Conservation (phyloP, 2,113 vertebrate species). For the Boulengerochromis microlepis region DNA sequence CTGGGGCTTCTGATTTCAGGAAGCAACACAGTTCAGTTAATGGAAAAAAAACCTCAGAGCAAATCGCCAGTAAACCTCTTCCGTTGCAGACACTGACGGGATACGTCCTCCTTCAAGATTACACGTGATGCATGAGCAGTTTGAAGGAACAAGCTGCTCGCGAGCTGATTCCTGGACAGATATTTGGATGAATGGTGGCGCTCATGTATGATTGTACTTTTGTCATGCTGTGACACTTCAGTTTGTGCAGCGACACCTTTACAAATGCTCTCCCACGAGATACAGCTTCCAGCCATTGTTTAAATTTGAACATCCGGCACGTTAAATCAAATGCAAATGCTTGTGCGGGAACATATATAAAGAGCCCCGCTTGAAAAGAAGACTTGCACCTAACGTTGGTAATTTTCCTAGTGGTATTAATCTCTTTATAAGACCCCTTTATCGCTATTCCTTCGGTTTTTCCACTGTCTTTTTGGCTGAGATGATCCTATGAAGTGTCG, state of each 20-base stretch:
- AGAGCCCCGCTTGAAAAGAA: background rate
- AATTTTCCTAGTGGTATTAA: background rate
- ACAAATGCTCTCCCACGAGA: background rate
- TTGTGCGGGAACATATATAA: background rate
- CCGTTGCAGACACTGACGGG: background rate
- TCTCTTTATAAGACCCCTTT: slow-evolving; percentile 10
- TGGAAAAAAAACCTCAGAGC: background rate
- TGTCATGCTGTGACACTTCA: background rate
- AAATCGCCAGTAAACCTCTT: background rate
- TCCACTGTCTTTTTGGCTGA: background rate
- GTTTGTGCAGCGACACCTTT: background rate
- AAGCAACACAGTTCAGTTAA: background rate
- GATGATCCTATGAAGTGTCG: slow-evolving; percentile 31
- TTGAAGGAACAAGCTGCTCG: background rate
- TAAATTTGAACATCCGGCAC: background rate
- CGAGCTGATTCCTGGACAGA: background rate
- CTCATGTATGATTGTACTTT: background rate
- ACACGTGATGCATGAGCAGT: slow-evolving; percentile 21
- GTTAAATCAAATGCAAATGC: background rate
- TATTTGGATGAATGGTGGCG: background rate
- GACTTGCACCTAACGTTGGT: background rate
- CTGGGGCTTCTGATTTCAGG: background rate
- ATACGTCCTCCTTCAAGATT: slow-evolving; percentile 11
- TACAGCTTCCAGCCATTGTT: background rate
- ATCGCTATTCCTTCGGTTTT: background rate